phyloP scores from a whole-genome alignment of 2,113 vertebrate species.

The Grammomys surdaster region DNA sequence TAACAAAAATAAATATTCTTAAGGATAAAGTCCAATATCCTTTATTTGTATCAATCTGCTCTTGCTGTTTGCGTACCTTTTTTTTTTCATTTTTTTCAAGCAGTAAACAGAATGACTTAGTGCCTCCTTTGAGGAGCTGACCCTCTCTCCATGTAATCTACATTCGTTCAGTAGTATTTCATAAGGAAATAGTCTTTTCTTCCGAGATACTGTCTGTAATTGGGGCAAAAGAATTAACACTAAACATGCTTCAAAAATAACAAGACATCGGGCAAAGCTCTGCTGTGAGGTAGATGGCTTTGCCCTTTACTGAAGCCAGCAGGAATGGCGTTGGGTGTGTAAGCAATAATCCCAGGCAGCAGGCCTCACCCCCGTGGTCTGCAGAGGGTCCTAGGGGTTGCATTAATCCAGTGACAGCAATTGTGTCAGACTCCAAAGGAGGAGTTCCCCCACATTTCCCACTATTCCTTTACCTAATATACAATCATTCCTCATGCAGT shows the following conservation, averaged over 20 bases:
- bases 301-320: not conserved
- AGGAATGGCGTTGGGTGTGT: not conserved
- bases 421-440: not conserved
- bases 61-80: not conserved
- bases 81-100: not conserved
- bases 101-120: not conserved
- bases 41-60: not conserved
- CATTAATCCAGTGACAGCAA: not conserved
- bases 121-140: not conserved
- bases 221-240: not conserved
- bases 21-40: not conserved
- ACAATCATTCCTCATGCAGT: not conserved
- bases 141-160: not conserved
- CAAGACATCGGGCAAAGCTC: not conserved
- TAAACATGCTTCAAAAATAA: conserved; percentile 56
- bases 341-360: not conserved
- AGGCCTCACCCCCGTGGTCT: not conserved
- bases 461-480: not conserved
- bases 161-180: not conserved
- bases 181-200: conserved; percentile 26
- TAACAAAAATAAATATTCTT: not conserved
- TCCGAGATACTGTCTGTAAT: not conserved
- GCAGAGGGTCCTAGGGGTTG: not conserved
- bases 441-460: not conserved
- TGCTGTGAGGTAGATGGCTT: not conserved